phyloP scores from a whole-genome alignment of 2,113 vertebrate genomes.

The Xenus cinereus region DNA sequence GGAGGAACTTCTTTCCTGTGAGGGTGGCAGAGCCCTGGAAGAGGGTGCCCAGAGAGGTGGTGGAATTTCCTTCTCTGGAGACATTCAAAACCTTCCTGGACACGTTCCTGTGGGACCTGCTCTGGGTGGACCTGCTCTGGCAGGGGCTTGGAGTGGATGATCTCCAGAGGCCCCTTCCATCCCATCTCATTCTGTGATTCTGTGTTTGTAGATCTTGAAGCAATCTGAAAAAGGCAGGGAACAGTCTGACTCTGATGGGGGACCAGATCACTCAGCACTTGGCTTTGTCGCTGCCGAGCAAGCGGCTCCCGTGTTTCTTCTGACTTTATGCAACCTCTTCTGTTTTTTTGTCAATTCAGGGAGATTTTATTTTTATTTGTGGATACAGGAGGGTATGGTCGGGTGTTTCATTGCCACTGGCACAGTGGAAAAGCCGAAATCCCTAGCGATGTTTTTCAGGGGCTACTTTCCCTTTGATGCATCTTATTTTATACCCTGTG shows the following conservation, averaged over 20 bases:
- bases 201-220: background rate
- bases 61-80: no score
- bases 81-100: no score
- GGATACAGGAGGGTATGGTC: background rate
- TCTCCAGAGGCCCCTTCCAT: no score
- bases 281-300: background rate
- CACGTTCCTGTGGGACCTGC: no score
- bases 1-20: no score
- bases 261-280: background rate
- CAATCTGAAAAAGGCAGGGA: background rate
- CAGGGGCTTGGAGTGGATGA: no score
- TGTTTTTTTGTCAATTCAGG: background rate
- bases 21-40: no score
- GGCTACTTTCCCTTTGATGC: background rate
- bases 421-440: background rate
- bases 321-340: background rate
- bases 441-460: background rate
- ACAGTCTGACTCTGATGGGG: background rate
- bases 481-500: background rate
- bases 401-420: background rate
- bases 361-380: background rate
- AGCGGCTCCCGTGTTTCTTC: background rate
- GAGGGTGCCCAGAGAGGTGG: no score
- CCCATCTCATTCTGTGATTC: no score
- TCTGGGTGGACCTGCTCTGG: no score